A percentile compares a stretch with the other conserved stretches of the same genome.
phyloP scores from a whole-genome alignment of 2,113 vertebrate genomes.

The Crypturellus undulatus region DNA sequence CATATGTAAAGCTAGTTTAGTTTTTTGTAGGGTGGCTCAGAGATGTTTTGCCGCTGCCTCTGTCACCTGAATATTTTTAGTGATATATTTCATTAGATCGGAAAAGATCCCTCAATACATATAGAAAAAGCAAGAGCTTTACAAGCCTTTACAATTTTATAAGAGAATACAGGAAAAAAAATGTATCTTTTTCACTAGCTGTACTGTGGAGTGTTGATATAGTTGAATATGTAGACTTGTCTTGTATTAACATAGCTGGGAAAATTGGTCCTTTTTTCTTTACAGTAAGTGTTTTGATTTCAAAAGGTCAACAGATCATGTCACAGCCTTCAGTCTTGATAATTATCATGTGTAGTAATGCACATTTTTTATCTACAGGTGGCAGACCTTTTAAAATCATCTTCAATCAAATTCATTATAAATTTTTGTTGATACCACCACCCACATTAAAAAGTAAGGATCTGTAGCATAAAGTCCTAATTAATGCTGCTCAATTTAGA shows the following conservation, averaged over 20 bases:
- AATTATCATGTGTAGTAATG: slow-evolving; percentile 71
- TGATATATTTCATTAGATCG: slow-evolving; percentile 30
- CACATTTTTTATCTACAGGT: slow-evolving; percentile 77
- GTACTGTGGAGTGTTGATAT: not conserved
- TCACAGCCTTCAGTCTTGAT: slow-evolving; percentile 48
- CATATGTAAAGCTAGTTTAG: not conserved
- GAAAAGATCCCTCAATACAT: slow-evolving; percentile 13
- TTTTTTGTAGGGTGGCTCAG: slow-evolving; percentile 21
- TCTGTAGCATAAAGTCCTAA: slow-evolving; percentile 61
- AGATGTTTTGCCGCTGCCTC: slow-evolving; percentile 43
- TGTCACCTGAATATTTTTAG: slow-evolving; percentile 66
- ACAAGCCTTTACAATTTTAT: not conserved
- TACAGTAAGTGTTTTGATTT: slow-evolving; percentile 68
- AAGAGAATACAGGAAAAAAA: too few species aligned
- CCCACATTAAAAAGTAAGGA: slow-evolving; percentile 63
- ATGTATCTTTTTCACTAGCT: not conserved
- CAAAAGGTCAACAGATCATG: slow-evolving; percentile 63
- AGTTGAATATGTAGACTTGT: not conserved
- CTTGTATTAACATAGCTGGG: not conserved
- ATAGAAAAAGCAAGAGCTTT: not conserved
- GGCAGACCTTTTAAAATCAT: slow-evolving; percentile 74
- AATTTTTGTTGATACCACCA: slow-evolving; percentile 46
- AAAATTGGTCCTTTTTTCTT: not conserved
- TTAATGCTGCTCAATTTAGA: slow-evolving; percentile 69
- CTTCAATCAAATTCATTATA: slow-evolving; percentile 72